Percentiles rank a stretch among this genome's conserved stretches.
These are phyloP conservation scores for Gryllus longicercus DNA, from an alignment of 2,888 invertebrate genomes.

Conservation along the genomic window DNA sequence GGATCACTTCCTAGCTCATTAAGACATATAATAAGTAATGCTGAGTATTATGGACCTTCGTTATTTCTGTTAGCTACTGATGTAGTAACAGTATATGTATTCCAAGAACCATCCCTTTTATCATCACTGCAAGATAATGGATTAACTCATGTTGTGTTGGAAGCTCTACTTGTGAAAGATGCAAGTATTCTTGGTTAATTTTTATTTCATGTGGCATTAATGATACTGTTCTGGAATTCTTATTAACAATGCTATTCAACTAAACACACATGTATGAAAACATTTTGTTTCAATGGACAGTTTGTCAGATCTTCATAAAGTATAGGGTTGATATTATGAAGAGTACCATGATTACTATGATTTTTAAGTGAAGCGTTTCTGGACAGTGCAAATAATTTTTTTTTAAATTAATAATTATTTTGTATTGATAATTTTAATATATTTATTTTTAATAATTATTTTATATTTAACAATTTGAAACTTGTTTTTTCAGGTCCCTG, in stretches of 20 bases:
- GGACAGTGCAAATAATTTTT: not conserved
- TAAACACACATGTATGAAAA: too few relatives aligned
- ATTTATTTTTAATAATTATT: not conserved
- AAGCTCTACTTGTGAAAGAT: conserved; percentile 78
- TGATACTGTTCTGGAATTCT: too few relatives aligned
- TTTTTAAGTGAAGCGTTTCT: too few relatives aligned
- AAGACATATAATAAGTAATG: conserved; percentile 80
- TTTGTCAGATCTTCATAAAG: too few relatives aligned
- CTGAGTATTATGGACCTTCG: conserved; percentile 84
- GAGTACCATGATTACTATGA: too few relatives aligned
- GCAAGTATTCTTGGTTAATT: conserved; percentile 47
- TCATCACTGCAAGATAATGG: conserved; percentile 83
- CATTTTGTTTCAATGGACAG: not conserved
- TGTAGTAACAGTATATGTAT: conserved; percentile 80
- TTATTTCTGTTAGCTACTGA: conserved; percentile 78
- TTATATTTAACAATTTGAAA: not conserved
- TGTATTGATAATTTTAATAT: not conserved
- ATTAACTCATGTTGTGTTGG: conserved; percentile 77
- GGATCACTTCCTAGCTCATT: conserved; percentile 74
- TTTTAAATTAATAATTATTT: not conserved
- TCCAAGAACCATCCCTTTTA: conserved; percentile 77
- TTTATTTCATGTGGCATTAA: not conserved
- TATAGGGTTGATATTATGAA: too few relatives aligned
- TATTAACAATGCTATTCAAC: not conserved
- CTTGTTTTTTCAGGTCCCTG: conserved; percentile 52